Base-by-base conservation (phyloP, 2,888 invertebrate species). In the Bellardia bayeri region DNA sequence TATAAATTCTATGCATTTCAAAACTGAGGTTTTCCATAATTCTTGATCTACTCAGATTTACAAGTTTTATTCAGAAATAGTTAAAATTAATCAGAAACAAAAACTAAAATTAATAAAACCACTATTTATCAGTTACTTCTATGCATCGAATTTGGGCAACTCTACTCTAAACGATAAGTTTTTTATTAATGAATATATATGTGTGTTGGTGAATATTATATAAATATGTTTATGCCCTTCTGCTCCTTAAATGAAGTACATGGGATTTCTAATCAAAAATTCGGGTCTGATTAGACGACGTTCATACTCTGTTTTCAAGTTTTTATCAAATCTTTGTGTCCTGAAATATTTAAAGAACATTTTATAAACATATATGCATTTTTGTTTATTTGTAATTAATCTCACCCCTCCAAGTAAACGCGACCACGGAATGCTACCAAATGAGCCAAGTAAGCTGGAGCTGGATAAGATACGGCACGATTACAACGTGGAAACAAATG, bases 371-470 rank as follows among this genome's bases (percentile, higher is more conserved):
- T 7, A 54, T 85, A 56, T 69, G 14, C n/a, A 37, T 7, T 58
- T 66, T 61, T 51, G 4, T 6, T 66, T 11, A 13, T 66, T 56
- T 2, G 37, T 13, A 51, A 49, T 30, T 61, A 2, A 42, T 82
- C 90, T 79, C 88, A 93, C 94, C 92, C 92, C 23, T 91, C 91
- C 33, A 92, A 91, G 82, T 93, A 94, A 8, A 93, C 93, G 8
- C 92, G 91, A 1, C 95, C 97, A 16, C 98, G 95, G 75, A 96
- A 95, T 13, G 97, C 97, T n/a, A 96, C 97, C 74, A 97, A 95
- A 94, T 98, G 97, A 14, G 97, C 97, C 93, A 98, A 97, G 94
- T 98, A 98, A 0, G 97, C 97, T 1, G 98, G 97, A 2, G 97
- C 97, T 6, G 97, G 97, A 94, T 97, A 97, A 14, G 97, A 97